Base-by-base conservation (phyloP, 2,797 vertebrate species). In the Amblyraja radiata region DNA sequence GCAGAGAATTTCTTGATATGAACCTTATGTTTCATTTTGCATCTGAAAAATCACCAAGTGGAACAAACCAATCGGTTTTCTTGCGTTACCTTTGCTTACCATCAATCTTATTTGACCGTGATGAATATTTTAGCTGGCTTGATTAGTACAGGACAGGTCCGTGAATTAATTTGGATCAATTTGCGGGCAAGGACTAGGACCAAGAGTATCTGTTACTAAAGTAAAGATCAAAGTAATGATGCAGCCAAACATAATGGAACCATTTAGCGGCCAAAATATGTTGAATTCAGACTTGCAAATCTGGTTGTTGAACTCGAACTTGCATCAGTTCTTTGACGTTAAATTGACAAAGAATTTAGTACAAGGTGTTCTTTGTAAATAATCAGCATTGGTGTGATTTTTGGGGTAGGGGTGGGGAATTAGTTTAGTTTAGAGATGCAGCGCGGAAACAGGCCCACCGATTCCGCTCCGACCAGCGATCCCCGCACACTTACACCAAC, bases 301-400 rank as follows among this genome's bases (percentile, higher is more conserved):
- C 95, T 96, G 96, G 95, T 96, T 96, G 97, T 95, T 95, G 94
- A 94, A 94, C 96, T 96, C 95, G 96, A 96, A 96, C 96, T 95
- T 96, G 95, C 95, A 93, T 95, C 95, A 94, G 94, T 96, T 95
- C 95, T 95, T 93, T 97, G 96, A 96, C 97, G 97, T 97, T 97
- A 96, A 95, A 95, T 95, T 94, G 96, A 96, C 96, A 96, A 96
- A 97, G 97, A 97, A 96, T 97, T 96, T 97, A 96, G 95, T 91
- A 14, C 94, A 94, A 94, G 94, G 94, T 96, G 96, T 94, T 96
- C 96, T 96, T 96, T 96, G 95, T 95, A 94, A 97, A 96, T 95
- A 94, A 95, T 95, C 94, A 95, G 94, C 94, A 94, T 95, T 95
- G 93, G 93, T 63, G 93, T 28, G 94, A 93, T 94, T 95, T 94